Base-by-base conservation (phyloP, 1,140 invertebrate genomes). In the Trinorchestia longiramus region DNA sequence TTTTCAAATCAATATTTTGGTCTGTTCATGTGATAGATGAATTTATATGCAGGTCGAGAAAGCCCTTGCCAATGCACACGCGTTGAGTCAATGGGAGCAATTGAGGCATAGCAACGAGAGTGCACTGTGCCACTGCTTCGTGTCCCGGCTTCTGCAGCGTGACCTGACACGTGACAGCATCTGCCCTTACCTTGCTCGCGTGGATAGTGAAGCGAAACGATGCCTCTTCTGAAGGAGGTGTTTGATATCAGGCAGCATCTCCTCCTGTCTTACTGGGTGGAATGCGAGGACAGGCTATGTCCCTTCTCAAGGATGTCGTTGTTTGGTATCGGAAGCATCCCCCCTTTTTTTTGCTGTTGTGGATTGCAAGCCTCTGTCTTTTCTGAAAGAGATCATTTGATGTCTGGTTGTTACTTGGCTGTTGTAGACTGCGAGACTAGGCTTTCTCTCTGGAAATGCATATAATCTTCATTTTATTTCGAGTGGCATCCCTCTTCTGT, bases 81-180 rank as follows among this genome's bases (percentile, higher is more conserved):
- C 41, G n/a, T 3, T 90, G 88, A 90, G 41, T 41, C 88, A 90
- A 36, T 90, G 88, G 88, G 41, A 90, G n/a, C 41, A 90, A 41
- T 28, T 90, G 41, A 4, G 15, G 23, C n/a, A 43, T 15, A 42
- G 88, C 88, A 36, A 42, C 88, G 88, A 90, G 88, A 43, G 41
- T 90, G 41, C n/a, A 15, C n/a, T 90, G 88, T 90, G 88, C 28
- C 4, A 28, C 36, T 42, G n/a, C 3, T 28, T 90, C 88, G 88
- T 90, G 88, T 36, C 88, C 15, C 88, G 43, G 41, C 88, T 90
- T 42, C 88, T 90, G 88, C 88, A 90, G 88, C 43, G 88, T 41
- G 41, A 90, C 41, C 88, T 90, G 41, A 17, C 88, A 15, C 4
- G 28, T 3, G 88, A 90, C 88, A 43, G 41, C 36, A 90, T 90